Base-by-base conservation (phyloP, 1,140 invertebrate species). In the Drosophila subpulchrella region DNA sequence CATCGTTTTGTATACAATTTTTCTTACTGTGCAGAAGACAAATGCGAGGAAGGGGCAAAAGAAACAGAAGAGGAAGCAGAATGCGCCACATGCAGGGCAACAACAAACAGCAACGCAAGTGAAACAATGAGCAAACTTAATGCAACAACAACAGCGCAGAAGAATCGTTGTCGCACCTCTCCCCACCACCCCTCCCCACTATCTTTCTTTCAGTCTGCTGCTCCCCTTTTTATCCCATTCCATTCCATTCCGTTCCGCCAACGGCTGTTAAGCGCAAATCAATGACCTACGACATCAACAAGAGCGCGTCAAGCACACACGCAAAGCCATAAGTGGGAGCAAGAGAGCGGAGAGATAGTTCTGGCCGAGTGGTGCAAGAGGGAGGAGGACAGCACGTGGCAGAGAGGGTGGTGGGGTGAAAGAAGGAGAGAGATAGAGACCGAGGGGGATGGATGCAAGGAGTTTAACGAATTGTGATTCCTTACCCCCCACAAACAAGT, bases 241-340 rank as follows among this genome's bases (percentile, higher is more conserved):
- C 34, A 68, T 68, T 55, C 59, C 61, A n/a, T 68, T 68, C 27
- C 60, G 65, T 68, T 68, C 62, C 55, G 62, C 47, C 55, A n/a
- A n/a, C 63, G 70, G 61, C 71, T 68, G 84, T 89, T 86, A 88
- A 89, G 77, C 84, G 81, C 84, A 89, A 89, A 89, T 89, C 84
- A 89, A 89, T 89, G 84, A 89, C 84, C 84, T 89, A 89, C 84
- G 84, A 89, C 84, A 89, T 86, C 83, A 80, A 75, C 75, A 77
- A 68, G 71, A 86, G 57, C 81, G 55, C 51, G n/a, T 53, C 44
- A 70, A 47, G 41, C 55, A 65, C 65, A 81, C 54, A 44, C 73
- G 48, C 30, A 51, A 51, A 77, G 62, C 55, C 17, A 24, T 24
- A 41, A 63, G 60, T 63, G 60, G 27, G 32, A 60, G 56, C 56